phyloP scores from a whole-genome alignment of 2,888 invertebrate genomes.

The Branchipolynoe longqiensis region DNA sequence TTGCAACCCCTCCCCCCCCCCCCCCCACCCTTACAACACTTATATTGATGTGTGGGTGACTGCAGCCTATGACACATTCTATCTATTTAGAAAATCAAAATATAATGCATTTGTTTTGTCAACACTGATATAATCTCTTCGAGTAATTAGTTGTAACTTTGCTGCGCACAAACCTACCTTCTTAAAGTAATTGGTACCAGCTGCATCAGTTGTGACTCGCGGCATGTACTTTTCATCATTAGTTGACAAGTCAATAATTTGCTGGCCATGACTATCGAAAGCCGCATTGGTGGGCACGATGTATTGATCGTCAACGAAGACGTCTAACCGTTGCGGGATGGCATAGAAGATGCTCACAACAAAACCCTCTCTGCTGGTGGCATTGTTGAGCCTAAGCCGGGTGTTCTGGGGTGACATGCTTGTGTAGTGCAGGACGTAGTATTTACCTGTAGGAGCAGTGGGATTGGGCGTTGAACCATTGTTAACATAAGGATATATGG shows the following conservation, averaged over 20 bases:
- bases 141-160: no score
- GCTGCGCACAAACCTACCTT: constrained; percentile 6
- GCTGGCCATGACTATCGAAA: constrained; percentile 58
- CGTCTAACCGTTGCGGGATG: constrained; percentile 70
- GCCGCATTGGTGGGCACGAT: constrained; percentile 47
- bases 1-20: no score
- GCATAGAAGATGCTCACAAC: constrained; percentile 72
- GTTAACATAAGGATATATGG: no score
- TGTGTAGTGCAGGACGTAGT: constrained; percentile 73
- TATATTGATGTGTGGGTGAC: no score
- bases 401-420: constrained; percentile 75
- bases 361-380: constrained; percentile 69
- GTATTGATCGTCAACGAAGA: constrained; percentile 63
- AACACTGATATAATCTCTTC: no score
- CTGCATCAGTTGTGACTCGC: constrained; percentile 52
- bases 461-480: no score
- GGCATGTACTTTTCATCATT: constrained; percentile 68
- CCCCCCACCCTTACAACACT: no score
- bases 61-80: no score
- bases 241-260: constrained; percentile 61
- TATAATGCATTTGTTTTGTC: no score
- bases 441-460: constrained; percentile 69
- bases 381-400: constrained; percentile 74
- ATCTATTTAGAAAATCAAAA: no score
- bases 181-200: constrained; percentile 75